Evolutionary conservation across 2,888 invertebrate species (phyloP), one percentile per base, ranked within the genome.

Genomic region (Melanostoma mellinum): DNA sequence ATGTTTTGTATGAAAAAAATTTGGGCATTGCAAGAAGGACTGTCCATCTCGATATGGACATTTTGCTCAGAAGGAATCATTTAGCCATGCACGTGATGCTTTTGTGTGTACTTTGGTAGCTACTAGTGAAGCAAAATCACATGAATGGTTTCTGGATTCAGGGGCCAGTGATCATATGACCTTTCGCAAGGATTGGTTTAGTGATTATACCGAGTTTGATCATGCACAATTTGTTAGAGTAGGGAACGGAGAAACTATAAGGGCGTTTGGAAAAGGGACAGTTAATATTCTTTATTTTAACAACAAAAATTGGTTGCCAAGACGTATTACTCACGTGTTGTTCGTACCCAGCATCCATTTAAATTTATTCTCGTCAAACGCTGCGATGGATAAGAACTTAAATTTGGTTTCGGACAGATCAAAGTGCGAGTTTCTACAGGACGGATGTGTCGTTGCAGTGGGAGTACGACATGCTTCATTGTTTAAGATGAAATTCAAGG

Each of bases 321-420:
- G 81, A 48, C 63, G 67, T 52, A 53, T 86, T 32, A 65, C 63
- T n/a, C 60, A 86, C 32, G 87, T 86, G 3, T 63, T 86, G 1
- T 85, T 78, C 50, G 86, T 86, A 6, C 86, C 86, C 10, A 65
- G 61, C 6, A 74, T 85, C 4, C 61, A 67, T 30, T 30, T 81
- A 38, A 87, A 87, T 78, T 44, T 85, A 33, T 86, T 86, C 78
- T 87, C 86, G 9, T 69, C 46, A 86, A 86, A 52, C 9, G 52
- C 35, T 10, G 44, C 44, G 3, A 46, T 10, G 44, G 44, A 46
- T 46, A 46, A 86, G 58, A 82, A 85, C 10, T 56, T 73, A 36
- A 5, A 50, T 4, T 35, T 85, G 40, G 36, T 44, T 6, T 68
- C 65, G 10, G 38, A 76, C 6, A 73, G 52, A 10, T 79, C 76